Base-by-base conservation (phyloP, 2,113 vertebrate genomes). In the Pelodiscus sinensis region DNA sequence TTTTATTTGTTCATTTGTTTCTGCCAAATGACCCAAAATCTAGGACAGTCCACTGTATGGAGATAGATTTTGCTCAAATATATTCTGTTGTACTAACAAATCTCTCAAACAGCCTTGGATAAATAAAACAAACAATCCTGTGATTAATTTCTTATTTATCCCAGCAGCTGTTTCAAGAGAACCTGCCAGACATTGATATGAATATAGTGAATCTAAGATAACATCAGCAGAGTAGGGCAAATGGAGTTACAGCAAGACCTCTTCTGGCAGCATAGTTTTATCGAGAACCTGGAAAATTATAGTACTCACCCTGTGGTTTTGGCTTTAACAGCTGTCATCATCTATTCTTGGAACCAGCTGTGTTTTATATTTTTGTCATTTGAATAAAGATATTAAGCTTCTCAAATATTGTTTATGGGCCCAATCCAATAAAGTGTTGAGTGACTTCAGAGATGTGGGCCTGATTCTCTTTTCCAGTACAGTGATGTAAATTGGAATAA, bases 131-230 rank as follows among this genome's bases (percentile, higher is more conserved):
- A 96, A 96, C 87, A 94, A 90, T 89, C 44, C 73, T 57, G 82
- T 94, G 86, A 94, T 94, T 85, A 90, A 91, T 94, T 90, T 95
- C 38, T 14, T 92, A 86, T 96, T 98, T 97, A 92, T 98, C 92
- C 94, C 92, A 96, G 84, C 88, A 94, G 88, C 92, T 97, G 83
- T 95, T 97, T 96, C 82, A 95, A 86, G 86, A 96, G 87, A 80
- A 92, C 93, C 91, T 97, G 93, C 93, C 92, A 95, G 88, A 91
- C 81, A 92, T 82, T 92, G 92, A 92, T 88, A 79, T 86, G 92
- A 94, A 95, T 87, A 86, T 82, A 86, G 84, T 79, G 92, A 93
- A 95, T 1, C 0, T 91, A 79, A 71, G 88, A 58, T 85, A 89
- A 89, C 68, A 90, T 94, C 88, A 88, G 29, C 75, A 60, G 80